Conservation (phyloP, 2,888 invertebrate species). For the Dyspetes luteomarginatus region DNA sequence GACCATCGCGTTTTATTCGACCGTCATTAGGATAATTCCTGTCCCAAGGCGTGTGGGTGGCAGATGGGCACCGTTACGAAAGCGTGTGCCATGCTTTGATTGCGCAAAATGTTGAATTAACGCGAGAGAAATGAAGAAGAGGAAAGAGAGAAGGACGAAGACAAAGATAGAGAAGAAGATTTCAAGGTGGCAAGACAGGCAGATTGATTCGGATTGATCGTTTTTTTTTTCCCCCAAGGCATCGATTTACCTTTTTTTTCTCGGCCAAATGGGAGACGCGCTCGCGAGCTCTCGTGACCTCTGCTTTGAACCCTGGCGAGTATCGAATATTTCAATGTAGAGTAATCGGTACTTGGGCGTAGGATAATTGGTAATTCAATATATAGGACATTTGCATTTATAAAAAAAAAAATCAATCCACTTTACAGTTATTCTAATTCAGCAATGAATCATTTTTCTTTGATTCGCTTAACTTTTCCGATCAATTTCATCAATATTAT, state of each 20-base stretch:
- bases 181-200: slow-evolving; percentile 24
- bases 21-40: slow-evolving; percentile 80
- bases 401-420: background rate
- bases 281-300: slow-evolving; percentile 18
- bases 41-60: slow-evolving; percentile 80
- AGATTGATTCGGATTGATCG: slow-evolving; percentile 55
- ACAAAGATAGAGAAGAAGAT: slow-evolving; percentile 39
- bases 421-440: too few species aligned
- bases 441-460: too few species aligned
- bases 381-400: too few species aligned
- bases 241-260: slow-evolving; percentile 17
- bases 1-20: slow-evolving; percentile 64
- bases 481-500: too few species aligned
- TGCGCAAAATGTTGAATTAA: slow-evolving; percentile 76
- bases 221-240: slow-evolving; percentile 17
- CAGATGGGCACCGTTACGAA: slow-evolving; percentile 77
- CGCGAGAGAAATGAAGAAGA: slow-evolving; percentile 63
- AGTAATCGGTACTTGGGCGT: background rate
- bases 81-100: slow-evolving; percentile 64
- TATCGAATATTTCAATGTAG: background rate
- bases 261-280: background rate
- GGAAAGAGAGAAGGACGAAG: slow-evolving; percentile 43
- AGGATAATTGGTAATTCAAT: background rate
- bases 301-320: background rate
- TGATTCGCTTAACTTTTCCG: too few species aligned